Conservation (phyloP, 2,113 vertebrate species). For the Anser cygnoides region DNA sequence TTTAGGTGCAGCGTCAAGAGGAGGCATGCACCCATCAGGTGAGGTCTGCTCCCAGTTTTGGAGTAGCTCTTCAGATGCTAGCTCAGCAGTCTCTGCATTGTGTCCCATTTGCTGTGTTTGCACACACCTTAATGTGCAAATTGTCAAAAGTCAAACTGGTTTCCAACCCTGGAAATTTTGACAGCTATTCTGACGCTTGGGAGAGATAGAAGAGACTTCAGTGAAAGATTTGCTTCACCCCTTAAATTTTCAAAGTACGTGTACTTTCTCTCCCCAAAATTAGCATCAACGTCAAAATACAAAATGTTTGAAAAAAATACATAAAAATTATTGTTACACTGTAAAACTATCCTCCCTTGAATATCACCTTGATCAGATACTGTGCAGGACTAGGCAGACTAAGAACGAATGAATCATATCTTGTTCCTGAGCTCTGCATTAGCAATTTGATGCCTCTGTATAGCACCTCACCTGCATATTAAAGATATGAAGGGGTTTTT, state of each 20-base stretch:
- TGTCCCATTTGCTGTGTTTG: background rate
- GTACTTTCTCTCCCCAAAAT: constrained; percentile 9
- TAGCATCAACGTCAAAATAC: constrained; percentile 21
- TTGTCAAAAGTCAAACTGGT: background rate
- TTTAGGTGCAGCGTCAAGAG: background rate
- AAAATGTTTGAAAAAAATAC: constrained; percentile 11
- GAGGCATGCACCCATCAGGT: background rate
- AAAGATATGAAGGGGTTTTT: background rate
- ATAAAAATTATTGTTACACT: constrained; percentile 27
- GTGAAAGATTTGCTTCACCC: background rate
- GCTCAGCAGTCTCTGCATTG: background rate
- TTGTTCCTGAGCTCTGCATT: constrained; percentile 30
- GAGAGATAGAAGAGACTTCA: background rate
- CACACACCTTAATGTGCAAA: background rate
- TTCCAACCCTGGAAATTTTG: background rate
- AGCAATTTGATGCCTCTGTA: constrained; percentile 35
- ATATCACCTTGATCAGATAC: constrained; percentile 54
- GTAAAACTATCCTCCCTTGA: constrained; percentile 43
- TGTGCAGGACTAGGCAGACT: constrained; percentile 10
- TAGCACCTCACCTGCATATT: constrained; percentile 6
- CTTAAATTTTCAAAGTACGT: background rate
- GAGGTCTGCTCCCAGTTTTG: background rate
- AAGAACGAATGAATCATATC: constrained; percentile 40
- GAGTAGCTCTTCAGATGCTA: background rate
- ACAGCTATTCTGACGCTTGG: background rate